A percentile compares a stretch with the other conserved stretches of the same genome.
These are phyloP conservation scores for Microtus oregoni DNA, from an alignment of 2,113 vertebrate genomes.

Conservation along the genomic window DNA sequence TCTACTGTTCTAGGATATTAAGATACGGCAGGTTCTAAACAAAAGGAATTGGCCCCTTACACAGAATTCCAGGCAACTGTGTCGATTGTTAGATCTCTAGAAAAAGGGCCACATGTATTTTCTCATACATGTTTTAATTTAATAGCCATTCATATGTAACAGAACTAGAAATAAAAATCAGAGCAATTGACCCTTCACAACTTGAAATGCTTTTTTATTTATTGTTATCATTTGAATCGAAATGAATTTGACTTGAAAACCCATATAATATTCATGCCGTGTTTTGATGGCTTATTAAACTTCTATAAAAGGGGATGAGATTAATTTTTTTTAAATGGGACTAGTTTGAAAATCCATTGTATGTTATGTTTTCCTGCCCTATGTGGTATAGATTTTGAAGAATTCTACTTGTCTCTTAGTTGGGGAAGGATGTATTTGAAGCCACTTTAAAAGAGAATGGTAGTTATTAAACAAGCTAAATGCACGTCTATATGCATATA, in stretches of 20 bases:
- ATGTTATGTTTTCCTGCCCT: background rate
- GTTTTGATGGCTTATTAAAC: background rate
- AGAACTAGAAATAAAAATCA: background rate
- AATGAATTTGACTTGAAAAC: background rate
- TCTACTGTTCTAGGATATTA: background rate
- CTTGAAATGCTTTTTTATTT: background rate
- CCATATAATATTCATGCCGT: background rate
- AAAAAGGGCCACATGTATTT: background rate
- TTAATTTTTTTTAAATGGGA: background rate
- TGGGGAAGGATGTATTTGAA: background rate
- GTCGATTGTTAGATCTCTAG: background rate
- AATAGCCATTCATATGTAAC: background rate
- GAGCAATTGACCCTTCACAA: background rate
- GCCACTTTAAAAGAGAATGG: background rate
- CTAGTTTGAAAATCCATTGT: background rate
- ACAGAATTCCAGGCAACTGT: background rate
- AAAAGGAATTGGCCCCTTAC: background rate
- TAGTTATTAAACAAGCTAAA: background rate
- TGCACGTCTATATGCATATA: fast-evolving
- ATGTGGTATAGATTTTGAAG: background rate
- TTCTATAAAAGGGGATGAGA: background rate
- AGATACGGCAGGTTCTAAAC: background rate
- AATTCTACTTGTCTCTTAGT: background rate
- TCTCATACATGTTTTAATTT: background rate
- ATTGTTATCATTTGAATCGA: background rate